A percentile compares a stretch with the other conserved stretches of the same genome.
phyloP scores from a whole-genome alignment of 2,888 invertebrate genomes.

The Rugalucina vietnamica region DNA sequence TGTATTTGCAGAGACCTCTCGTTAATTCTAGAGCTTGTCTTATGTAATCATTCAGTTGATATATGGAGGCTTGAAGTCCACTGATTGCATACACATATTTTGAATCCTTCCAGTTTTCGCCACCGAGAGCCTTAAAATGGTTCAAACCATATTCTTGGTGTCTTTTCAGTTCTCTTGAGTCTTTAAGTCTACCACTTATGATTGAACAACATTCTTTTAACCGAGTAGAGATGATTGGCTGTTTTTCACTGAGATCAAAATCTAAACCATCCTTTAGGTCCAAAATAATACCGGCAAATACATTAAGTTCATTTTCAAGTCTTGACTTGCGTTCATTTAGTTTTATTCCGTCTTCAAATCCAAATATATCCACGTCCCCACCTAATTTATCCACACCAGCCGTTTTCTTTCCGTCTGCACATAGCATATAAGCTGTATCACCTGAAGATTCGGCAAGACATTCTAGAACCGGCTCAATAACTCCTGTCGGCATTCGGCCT shows the following conservation, averaged over 20 bases:
- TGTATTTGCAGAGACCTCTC: neutral
- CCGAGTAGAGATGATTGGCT: neutral
- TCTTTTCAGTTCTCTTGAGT: conserved; percentile 10
- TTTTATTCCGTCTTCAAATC: conserved; percentile 22
- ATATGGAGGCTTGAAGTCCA: conserved; percentile 24
- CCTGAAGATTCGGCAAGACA: neutral
- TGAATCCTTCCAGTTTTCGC: conserved; percentile 24
- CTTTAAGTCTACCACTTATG: neutral
- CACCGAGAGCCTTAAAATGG: conserved; percentile 25
- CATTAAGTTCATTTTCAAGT: neutral
- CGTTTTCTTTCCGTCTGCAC: conserved; percentile 46
- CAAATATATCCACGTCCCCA: conserved; percentile 47
- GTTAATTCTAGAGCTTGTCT: neutral
- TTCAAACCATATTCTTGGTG: conserved; percentile 30
- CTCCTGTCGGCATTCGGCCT: conserved; percentile 18
- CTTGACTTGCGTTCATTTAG: neutral
- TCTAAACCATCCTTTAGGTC: neutral
- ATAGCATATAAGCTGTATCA: conserved; percentile 29
- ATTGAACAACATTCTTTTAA: conserved; percentile 13
- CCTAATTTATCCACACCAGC: conserved; percentile 26
- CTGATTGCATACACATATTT: conserved; percentile 40
- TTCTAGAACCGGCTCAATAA: conserved; percentile 14
- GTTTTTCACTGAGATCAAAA: neutral
- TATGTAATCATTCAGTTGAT: conserved; percentile 23
- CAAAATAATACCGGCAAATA: neutral